These are phyloP conservation scores for Chromobotia macracanthus DNA, from an alignment of 2,797 vertebrate genomes.

Conservation along the genomic window DNA sequence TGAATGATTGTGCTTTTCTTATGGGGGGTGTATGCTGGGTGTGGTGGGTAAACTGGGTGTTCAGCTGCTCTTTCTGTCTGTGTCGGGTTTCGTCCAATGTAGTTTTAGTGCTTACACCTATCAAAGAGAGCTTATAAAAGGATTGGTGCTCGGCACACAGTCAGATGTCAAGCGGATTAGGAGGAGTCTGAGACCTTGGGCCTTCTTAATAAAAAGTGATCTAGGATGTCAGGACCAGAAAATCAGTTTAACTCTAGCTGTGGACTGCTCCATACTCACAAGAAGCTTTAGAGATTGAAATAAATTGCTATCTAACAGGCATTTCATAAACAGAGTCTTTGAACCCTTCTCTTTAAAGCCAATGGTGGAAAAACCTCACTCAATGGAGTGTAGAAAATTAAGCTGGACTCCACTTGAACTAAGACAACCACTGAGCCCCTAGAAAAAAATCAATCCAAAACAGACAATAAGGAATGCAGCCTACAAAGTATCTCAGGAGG, in stretches of 20 bases:
- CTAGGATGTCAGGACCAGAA: conserved; percentile 24
- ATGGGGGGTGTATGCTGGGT: neutral
- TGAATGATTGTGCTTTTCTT: neutral
- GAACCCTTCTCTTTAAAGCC: neutral
- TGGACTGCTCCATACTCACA: conserved; percentile 19
- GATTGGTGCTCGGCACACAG: conserved; percentile 35
- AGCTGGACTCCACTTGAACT: conserved; percentile 9
- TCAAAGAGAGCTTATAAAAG: conserved; percentile 46
- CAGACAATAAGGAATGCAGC: neutral
- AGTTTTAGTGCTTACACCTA: conserved; percentile 27
- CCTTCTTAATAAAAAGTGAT: conserved; percentile 39
- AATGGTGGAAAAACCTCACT: conserved; percentile 11
- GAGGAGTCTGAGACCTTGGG: conserved; percentile 33
- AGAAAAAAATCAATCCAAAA: neutral
- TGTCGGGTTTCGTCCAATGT: conserved; percentile 50
- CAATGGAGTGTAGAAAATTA: neutral
- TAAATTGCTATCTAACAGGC: neutral
- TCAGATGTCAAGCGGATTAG: conserved; percentile 54
- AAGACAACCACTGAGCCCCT: neutral
- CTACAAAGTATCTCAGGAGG: neutral
- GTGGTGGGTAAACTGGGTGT: conserved; percentile 31
- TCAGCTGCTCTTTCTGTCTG: conserved; percentile 41
- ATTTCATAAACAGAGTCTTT: conserved; percentile 24
- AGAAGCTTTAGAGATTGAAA: conserved; percentile 1
- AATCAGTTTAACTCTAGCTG: conserved; percentile 31